These are phyloP conservation scores for Distichodus sexfasciatus DNA, from an alignment of 2,797 vertebrate genomes.

Conservation along the genomic window DNA sequence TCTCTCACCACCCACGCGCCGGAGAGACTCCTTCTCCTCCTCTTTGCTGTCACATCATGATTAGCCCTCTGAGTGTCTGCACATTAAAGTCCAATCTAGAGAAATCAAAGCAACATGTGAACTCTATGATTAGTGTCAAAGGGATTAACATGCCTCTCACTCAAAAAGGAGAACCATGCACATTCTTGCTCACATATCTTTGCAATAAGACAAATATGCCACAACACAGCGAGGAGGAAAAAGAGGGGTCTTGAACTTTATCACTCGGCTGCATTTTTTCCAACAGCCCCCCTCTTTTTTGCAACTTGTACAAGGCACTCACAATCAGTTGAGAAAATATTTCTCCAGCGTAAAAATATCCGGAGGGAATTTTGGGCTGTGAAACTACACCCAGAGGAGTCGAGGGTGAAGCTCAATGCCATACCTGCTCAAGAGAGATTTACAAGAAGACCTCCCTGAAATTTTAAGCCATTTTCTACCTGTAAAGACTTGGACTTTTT, in stretches of 20 bases:
- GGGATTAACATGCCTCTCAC: slow-evolving; percentile 68
- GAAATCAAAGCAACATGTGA: slow-evolving; percentile 76
- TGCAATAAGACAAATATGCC: slow-evolving; percentile 65
- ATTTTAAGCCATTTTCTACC: slow-evolving; percentile 56
- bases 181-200: slow-evolving; percentile 67
- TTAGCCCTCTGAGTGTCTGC: slow-evolving; percentile 67
- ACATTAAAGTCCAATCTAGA: slow-evolving; percentile 66
- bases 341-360: slow-evolving; percentile 51
- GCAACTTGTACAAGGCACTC: slow-evolving; percentile 31
- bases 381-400: slow-evolving; percentile 54
- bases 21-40: slow-evolving; percentile 49
- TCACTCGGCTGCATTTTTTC: slow-evolving; percentile 29
- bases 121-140: slow-evolving; percentile 74
- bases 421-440: slow-evolving; percentile 54
- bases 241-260: slow-evolving; percentile 44
- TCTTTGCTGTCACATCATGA: slow-evolving; percentile 61
- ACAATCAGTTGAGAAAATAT: slow-evolving; percentile 65
- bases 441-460: slow-evolving; percentile 69
- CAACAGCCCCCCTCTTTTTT: neutral
- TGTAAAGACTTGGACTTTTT: slow-evolving; percentile 47
- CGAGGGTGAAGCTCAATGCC: slow-evolving; percentile 47
- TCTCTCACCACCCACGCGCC: slow-evolving; percentile 33
- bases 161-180: slow-evolving; percentile 63
- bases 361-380: slow-evolving; percentile 49
- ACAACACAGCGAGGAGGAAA: slow-evolving; percentile 49